Base-by-base conservation (phyloP, 2,888 invertebrate species). In the Archips crataeganus region DNA sequence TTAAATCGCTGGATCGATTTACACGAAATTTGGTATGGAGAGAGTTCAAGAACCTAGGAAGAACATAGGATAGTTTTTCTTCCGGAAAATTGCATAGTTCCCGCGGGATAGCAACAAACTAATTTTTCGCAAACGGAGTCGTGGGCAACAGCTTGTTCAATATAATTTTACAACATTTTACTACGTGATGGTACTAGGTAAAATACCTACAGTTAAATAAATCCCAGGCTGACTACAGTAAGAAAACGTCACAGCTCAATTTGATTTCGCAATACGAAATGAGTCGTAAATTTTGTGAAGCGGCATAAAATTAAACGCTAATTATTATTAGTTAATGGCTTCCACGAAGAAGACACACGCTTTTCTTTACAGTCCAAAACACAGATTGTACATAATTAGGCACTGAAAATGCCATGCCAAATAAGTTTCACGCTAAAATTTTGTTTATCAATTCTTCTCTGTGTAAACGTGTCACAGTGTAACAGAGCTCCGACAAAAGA, bases 271-370 rank as follows among this genome's bases (percentile, higher is more conserved):
- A 60, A 60, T n/a, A 60, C 60, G n/a, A 36, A 36, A 60, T 36
- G 60, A n/a, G 13, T 60, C 60, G 60, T 60, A 10, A 60, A 60
- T 36, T 60, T 60, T 36, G n/a, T n/a, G 15, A 11, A 23, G 6
- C 36, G 60, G 34, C 60, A 32, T 57, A 57, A 57, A 54, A 32
- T 70, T 57, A 65, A 71, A 66, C n/a, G n/a, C 39, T 66, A 65
- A 71, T 66, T 47, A 39, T n/a, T 42, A 49, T 49, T n/a, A 39
- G 45, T 71, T 59, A 59, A 65, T 59, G 32, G n/a, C 15, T 15
- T 39, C 3, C 15, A 34, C 59, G 10, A 11, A 39, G 36, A 39
- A 32, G 23, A 15, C 59, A 64, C 11, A 32, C 34, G 15, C 23
- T n/a, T 23, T 49, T 54, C 54, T 23, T 54, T 54, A 15, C 9